These are phyloP conservation scores for Pteronotus mesoamericanus DNA, from an alignment of 2,797 vertebrate genomes.

Conservation along the genomic window DNA sequence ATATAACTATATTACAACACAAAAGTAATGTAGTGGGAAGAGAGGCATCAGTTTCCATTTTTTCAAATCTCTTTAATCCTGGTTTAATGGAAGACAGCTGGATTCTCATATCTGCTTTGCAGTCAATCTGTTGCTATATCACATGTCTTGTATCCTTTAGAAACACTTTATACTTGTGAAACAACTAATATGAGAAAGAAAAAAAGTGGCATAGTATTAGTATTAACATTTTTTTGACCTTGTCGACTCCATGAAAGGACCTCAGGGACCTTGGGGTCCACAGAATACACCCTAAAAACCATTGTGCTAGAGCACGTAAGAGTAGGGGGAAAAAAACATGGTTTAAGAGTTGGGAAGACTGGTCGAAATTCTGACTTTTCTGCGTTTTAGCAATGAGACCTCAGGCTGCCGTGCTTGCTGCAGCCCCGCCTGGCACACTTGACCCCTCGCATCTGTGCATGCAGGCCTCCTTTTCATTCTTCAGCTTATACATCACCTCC, in stretches of 20 bases:
- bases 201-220: background rate
- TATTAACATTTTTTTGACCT: background rate
- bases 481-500: background rate
- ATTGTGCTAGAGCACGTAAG: background rate
- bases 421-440: accelerated
- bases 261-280: background rate
- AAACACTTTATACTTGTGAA: background rate
- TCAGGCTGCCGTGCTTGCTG: background rate
- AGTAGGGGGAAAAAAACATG: background rate
- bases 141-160: background rate
- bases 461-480: background rate
- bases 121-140: background rate
- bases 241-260: background rate
- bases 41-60: background rate
- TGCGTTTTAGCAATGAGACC: background rate
- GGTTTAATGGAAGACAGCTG: background rate
- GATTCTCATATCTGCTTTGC: background rate
- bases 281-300: background rate
- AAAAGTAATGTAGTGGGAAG: background rate
- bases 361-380: background rate
- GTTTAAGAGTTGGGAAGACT: background rate
- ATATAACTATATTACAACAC: background rate
- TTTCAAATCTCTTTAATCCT: background rate
- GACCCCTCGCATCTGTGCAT: no score
- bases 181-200: background rate